These are phyloP conservation scores for Halichoeres trimaculatus DNA, from an alignment of 2,113 vertebrate genomes.

Conservation along the genomic window DNA sequence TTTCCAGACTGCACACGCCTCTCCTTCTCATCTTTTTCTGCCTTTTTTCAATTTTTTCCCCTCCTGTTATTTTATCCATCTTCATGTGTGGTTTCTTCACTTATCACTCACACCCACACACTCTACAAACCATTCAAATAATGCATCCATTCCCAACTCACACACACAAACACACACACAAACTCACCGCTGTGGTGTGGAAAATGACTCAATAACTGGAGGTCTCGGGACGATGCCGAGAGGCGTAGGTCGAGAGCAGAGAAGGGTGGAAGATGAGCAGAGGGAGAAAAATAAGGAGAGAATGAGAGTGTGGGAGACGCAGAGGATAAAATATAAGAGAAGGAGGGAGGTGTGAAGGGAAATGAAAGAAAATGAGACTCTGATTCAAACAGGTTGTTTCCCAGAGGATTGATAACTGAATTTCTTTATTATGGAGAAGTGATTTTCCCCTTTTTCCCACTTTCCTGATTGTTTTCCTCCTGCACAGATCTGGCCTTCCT, in stretches of 20 bases:
- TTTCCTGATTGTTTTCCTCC: conserved; percentile 10
- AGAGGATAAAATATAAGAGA: conserved; percentile 7
- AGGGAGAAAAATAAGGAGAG: not conserved
- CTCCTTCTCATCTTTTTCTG: not conserved
- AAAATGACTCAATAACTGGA: conserved; percentile 16
- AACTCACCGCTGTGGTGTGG: not conserved
- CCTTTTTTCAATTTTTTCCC: not conserved
- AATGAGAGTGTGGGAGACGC: not conserved
- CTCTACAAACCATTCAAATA: conserved; percentile 10
- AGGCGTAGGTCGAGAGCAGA: conserved; percentile 20
- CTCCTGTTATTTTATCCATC: not conserved
- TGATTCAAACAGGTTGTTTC: conserved; percentile 10
- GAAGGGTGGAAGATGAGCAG: not conserved
- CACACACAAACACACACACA: conserved; percentile 21
- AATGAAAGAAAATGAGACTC: conserved; percentile 7
- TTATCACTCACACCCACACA: conserved; percentile 14
- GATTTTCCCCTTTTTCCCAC: not conserved
- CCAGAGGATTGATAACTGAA: conserved; percentile 26
- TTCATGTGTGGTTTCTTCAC: conserved; percentile 25
- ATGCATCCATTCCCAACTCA: conserved; percentile 3
- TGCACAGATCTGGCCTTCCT: not conserved
- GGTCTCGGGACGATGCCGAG: conserved; percentile 26
- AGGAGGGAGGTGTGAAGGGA: not conserved
- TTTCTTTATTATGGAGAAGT: conserved; percentile 5
- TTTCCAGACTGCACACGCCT: not conserved